Conservation (phyloP, 2,797 vertebrate species). For the Macropus fuliginosus region DNA sequence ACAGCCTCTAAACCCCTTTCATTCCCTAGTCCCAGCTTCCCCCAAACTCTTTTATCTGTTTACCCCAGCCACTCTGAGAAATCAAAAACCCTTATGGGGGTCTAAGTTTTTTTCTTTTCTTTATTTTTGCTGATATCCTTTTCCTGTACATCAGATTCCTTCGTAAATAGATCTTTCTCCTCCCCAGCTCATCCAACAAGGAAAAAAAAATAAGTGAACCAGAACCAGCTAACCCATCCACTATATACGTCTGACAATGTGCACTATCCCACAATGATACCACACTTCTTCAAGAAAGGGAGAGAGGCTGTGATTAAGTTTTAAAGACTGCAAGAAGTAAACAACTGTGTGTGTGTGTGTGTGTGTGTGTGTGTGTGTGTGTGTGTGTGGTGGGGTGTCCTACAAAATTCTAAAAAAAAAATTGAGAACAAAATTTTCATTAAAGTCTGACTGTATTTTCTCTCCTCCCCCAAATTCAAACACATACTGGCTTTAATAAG, state of each 20-base stretch:
- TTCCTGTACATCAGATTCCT: background rate
- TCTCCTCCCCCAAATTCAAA: background rate
- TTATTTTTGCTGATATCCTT: background rate
- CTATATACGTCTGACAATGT: background rate
- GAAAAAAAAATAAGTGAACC: background rate
- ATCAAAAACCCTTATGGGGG: slow-evolving; percentile 50
- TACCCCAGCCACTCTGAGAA: slow-evolving; percentile 42
- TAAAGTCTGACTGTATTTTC: background rate
- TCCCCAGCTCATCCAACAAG: background rate
- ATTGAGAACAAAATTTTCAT: background rate
- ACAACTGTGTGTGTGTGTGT: background rate
- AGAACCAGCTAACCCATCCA: background rate
- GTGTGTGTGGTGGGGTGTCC: background rate
- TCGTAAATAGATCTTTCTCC: background rate
- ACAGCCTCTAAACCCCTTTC: slow-evolving; percentile 41
- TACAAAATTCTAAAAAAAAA: background rate
- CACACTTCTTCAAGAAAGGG: background rate
- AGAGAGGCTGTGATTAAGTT: slow-evolving; percentile 46
- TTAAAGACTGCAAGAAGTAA: background rate
- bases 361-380: background rate
- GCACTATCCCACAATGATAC: background rate
- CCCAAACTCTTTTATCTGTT: slow-evolving; percentile 34
- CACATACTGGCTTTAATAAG: background rate
- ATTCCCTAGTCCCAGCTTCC: background rate
- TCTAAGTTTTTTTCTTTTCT: slow-evolving; percentile 21